Evolutionary conservation across 37 sponge, comb jelly and placozoan genomes (phyloP).

Genomic region (Aphrocallistes beatrix): DNA sequence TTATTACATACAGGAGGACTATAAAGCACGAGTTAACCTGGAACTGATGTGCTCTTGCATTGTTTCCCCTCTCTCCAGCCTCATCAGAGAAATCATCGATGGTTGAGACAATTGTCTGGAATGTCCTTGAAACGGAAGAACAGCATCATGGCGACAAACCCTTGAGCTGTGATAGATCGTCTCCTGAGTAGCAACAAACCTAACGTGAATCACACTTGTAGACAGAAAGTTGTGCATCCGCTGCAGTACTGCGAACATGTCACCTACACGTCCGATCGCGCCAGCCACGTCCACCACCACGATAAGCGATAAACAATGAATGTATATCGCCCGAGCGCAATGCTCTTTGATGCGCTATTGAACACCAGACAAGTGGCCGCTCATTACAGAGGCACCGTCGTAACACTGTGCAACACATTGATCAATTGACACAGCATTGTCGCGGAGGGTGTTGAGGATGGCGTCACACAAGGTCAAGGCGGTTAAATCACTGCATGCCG

Average conservation of each 20-base stretch:
- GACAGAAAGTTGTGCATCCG: background rate
- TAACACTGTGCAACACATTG: background rate
- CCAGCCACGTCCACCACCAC: background rate
- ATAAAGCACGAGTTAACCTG: background rate
- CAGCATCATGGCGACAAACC: slow-evolving; percentile 20
- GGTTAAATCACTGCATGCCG: background rate
- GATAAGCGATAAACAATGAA: background rate
- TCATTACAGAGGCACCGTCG: slow-evolving; percentile 11
- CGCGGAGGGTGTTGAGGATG: background rate
- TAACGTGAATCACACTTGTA: background rate
- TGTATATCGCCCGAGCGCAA: background rate
- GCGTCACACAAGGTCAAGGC: background rate
- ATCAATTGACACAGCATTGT: background rate
- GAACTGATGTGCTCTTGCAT: background rate
- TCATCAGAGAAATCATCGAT: background rate
- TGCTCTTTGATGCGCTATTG: background rate
- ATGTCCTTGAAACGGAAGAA: background rate
- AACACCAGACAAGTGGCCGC: background rate
- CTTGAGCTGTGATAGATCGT: background rate
- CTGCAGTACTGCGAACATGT: background rate
- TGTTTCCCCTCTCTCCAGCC: background rate
- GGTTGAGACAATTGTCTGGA: background rate
- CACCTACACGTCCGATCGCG: background rate
- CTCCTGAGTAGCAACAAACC: background rate
- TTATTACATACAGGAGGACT: background rate